Base-by-base conservation (phyloP, 2,888 invertebrate genomes). In the Chymomyza fuscimana region DNA sequence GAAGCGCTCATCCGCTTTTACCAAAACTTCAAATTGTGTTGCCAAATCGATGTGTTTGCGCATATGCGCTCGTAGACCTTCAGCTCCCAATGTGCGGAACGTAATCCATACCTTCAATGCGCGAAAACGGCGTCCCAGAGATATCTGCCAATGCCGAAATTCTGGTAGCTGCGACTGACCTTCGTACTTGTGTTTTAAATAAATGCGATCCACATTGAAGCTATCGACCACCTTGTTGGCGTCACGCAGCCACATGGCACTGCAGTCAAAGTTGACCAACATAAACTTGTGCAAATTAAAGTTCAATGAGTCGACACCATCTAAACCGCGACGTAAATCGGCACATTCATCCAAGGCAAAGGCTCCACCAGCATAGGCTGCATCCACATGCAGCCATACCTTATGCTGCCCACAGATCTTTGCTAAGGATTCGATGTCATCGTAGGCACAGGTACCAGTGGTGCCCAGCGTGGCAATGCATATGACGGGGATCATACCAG, bases 61-160 rank as follows among this genome's bases (percentile, higher is more conserved):
- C 60, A 97, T 96, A 90, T 97, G 96, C 32, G 93, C 93, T 88
- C 96, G 96, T 9, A 97, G 92, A 0, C 96, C 96, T 19, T 93
- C 93, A 3, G 97, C 93, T 0, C 97, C 97, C 88, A 96, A 97
- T 78, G 94, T 94, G 58, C 97, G 92, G 75, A 95, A 92, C 0
- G 96, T 96, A 90, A 97, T 97, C 97, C 97, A 97, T 19, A 97
- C 91, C 90, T 97, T 97, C n/a, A 97, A 91, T 0, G 97, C 94
- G 15, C 97, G 93, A 90, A 97, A 97, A 69, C 97, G 93, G 54
- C 97, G 93, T 89, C 96, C 96, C 59, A 97, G 89, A 0, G 97
- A 96, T 73, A 97, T 96, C 0, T 96, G 96, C 95, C 97, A 97
- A 89, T 97, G 97, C 88, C 95, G 91, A 83, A 94, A 94, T 86